These are phyloP conservation scores for Hexactinellida sp. DNA, from an alignment of 37 sponge, comb jelly and placozoan species.

Conservation along the genomic window DNA sequence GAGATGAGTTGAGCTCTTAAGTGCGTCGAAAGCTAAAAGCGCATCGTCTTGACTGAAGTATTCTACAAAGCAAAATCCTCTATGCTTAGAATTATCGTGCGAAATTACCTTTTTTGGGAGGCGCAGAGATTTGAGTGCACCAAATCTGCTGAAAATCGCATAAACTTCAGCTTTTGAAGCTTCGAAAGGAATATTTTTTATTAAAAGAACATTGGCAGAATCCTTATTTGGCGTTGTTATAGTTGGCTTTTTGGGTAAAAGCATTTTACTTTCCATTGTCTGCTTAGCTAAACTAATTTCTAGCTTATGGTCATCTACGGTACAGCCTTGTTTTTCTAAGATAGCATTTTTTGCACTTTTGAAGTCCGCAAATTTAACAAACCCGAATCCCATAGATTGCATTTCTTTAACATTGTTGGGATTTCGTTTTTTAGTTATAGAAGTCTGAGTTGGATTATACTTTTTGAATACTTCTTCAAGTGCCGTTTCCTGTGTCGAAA, in stretches of 20 bases:
- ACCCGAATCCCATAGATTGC: conserved; percentile 92
- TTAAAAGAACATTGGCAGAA: conserved; percentile 50
- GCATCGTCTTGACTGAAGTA: conserved; percentile 74
- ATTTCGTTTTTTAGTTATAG: conserved; percentile 36
- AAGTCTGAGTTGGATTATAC: background rate
- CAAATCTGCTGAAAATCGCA: conserved; percentile 73
- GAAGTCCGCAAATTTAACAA: conserved; percentile 52
- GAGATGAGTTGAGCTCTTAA: conserved; percentile 76
- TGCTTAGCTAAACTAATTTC: conserved; percentile 51
- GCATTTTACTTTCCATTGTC: conserved; percentile 28
- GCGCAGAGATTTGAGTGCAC: conserved; percentile 69
- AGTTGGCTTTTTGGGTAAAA: conserved; percentile 21
- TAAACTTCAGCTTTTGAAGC: conserved; percentile 62
- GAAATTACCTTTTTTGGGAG: conserved; percentile 68
- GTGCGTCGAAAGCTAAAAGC: conserved; percentile 59
- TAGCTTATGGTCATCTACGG: conserved; percentile 66
- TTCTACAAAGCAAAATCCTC: conserved; percentile 95
- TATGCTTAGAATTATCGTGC: conserved; percentile 35
- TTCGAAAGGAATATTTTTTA: conserved; percentile 90
- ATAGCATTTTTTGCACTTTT: conserved; percentile 55
- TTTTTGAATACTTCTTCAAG: conserved; percentile 44
- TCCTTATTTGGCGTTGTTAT: conserved; percentile 23
- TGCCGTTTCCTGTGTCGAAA: conserved; percentile 53
- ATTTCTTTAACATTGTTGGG: conserved; percentile 35
- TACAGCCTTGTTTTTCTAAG: conserved; percentile 48